A percentile compares a stretch with the other conserved stretches of the same genome.
Conservation (phyloP, 2,888 invertebrate genomes). For the Arrhopalites spinosus region DNA sequence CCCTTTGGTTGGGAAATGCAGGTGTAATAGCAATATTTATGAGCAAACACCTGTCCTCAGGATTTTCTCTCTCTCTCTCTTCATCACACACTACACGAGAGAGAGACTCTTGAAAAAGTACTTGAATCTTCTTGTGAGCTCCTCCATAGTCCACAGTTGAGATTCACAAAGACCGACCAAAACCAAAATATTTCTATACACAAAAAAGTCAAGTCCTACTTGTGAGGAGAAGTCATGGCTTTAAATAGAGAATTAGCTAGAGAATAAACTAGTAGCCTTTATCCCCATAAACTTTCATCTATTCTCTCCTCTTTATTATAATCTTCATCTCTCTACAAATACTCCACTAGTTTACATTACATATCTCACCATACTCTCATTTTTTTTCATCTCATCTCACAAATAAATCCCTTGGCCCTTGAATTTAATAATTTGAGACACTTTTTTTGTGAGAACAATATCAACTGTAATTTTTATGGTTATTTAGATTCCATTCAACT, state of each 20-base stretch:
- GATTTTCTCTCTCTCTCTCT: constrained; percentile 20
- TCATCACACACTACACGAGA: not conserved
- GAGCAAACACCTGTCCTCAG: constrained; percentile 55
- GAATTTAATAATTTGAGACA: too few species aligned
- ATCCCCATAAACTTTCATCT: too few species aligned
- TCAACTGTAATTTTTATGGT: too few species aligned
- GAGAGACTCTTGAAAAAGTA: not conserved
- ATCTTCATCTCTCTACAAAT: too few species aligned
- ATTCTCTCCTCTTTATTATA: too few species aligned
- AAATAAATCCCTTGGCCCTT: too few species aligned
- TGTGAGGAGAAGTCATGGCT: not conserved
- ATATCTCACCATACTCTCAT: not conserved
- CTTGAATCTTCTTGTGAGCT: constrained; percentile 19
- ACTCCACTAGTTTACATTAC: too few species aligned
- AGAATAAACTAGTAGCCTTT: too few species aligned
- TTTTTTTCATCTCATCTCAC: constrained; percentile 2
- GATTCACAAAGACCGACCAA: constrained; percentile 29
- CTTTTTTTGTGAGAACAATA: too few species aligned
- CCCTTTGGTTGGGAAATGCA: constrained; percentile 33
- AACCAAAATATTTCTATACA: constrained; percentile 32
- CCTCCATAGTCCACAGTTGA: not conserved
- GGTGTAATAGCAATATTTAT: constrained; percentile 56
- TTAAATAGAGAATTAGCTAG: too few species aligned
- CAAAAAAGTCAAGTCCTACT: not conserved
- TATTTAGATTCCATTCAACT: too few species aligned